Conservation (phyloP, 2,113 vertebrate genomes). For the Dissostichus mawsoni region DNA sequence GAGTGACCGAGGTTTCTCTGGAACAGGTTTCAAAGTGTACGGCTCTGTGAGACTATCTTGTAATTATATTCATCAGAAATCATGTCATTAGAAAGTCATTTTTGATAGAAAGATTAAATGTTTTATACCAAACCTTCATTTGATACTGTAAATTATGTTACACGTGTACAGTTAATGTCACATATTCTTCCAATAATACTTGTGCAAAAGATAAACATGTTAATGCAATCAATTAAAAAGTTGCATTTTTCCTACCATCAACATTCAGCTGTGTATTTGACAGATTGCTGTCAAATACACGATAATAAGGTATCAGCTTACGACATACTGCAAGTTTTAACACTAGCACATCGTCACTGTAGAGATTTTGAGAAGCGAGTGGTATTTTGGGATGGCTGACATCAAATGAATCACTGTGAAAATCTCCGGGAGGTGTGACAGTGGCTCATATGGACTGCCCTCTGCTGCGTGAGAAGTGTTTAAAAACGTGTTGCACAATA, state of each 20-base stretch:
- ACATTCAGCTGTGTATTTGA: slow-evolving; percentile 10
- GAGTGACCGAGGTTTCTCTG: slow-evolving; percentile 62
- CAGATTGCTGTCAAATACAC: slow-evolving; percentile 7
- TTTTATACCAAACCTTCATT: neutral
- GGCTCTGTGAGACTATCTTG: neutral
- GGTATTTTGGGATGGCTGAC: neutral
- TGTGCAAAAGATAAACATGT: neutral
- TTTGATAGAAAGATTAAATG: neutral
- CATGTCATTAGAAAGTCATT: neutral
- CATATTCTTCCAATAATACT: neutral
- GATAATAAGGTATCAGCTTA: neutral
- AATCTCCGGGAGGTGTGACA: neutral
- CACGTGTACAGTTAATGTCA: slow-evolving; percentile 16
- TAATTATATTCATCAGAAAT: slow-evolving; percentile 22
- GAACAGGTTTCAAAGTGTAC: slow-evolving; percentile 36
- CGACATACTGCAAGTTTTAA: neutral
- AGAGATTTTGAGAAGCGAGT: neutral
- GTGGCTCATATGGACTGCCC: neutral
- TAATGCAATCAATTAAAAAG: neutral
- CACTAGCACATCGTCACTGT: neutral
- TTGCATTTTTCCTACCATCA: neutral
- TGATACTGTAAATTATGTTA: slow-evolving; percentile 13
- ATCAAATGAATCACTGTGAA: neutral
- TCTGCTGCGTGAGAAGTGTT: neutral
- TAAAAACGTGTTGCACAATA: slow-evolving; percentile 6